phyloP scores from a whole-genome alignment of 1,140 invertebrate species.

The Leptonema lineaticorne region DNA sequence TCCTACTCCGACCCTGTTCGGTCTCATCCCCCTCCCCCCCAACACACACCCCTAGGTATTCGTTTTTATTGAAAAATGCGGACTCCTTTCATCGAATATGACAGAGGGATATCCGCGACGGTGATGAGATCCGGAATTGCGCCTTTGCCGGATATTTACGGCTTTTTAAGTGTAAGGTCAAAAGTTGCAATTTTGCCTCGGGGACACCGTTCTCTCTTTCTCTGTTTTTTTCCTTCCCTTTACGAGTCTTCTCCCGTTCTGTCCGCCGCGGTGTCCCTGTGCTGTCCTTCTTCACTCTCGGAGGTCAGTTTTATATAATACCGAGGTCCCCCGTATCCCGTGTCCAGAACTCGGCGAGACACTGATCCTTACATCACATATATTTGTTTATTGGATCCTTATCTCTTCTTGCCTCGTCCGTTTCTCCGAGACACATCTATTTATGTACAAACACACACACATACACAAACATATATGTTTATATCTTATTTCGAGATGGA shows the following conservation, averaged over 20 bases:
- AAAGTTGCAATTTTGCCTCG: constrained; percentile 5
- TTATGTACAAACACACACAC: too few species aligned
- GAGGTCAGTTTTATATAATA: constrained; percentile 35
- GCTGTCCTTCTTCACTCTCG: not conserved
- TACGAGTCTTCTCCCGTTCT: too few species aligned
- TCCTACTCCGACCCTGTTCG: too few species aligned
- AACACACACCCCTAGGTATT: too few species aligned
- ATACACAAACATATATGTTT: too few species aligned
- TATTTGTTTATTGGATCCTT: constrained; percentile 42
- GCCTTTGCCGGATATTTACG: constrained; percentile 11
- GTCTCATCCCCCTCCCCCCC: too few species aligned
- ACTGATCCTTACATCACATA: constrained; percentile 32
- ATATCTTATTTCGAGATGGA: not conserved
- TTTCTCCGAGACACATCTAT: not conserved
- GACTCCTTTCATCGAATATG: not conserved
- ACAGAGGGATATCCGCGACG: not conserved
- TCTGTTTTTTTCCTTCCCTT: too few species aligned
- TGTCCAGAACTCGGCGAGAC: constrained; percentile 16
- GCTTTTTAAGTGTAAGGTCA: constrained; percentile 18
- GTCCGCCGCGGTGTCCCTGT: not conserved
- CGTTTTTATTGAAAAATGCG: constrained; percentile 2
- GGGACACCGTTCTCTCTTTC: not conserved
- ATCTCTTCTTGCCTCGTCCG: not conserved
- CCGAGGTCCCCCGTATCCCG: too few species aligned
- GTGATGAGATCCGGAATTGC: constrained; percentile 2